A percentile compares a stretch with the other conserved stretches of the same genome.
Evolutionary conservation across 2,113 vertebrate species (phyloP).

Genomic region (Atrichornis clamosus): DNA sequence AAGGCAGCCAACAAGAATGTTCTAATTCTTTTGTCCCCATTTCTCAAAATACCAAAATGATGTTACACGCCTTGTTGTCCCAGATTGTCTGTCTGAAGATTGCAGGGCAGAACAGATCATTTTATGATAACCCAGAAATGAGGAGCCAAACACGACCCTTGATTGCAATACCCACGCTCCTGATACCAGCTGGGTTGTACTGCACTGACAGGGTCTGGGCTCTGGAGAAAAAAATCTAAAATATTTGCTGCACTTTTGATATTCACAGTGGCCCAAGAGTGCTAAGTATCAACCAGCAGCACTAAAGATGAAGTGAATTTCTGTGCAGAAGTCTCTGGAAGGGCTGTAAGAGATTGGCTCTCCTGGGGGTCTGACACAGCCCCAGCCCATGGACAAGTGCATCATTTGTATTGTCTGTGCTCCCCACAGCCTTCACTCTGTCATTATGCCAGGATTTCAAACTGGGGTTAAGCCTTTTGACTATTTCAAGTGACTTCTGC

Average conservation of each 20-base stretch:
- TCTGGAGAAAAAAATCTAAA: background rate
- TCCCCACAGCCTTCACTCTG: background rate
- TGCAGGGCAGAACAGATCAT: background rate
- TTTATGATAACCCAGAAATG: conserved; percentile 36
- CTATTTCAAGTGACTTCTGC: background rate
- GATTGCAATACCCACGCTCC: background rate
- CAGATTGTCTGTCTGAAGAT: conserved; percentile 6
- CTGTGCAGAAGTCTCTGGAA: background rate
- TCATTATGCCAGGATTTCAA: background rate
- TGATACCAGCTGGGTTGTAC: background rate
- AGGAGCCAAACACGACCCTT: background rate
- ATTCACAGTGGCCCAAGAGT: background rate
- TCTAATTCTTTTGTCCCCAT: conserved; percentile 66
- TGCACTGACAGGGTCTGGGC: background rate
- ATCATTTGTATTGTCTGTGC: background rate
- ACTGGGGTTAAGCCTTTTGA: background rate
- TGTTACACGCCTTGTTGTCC: conserved; percentile 1
- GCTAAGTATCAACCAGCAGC: background rate
- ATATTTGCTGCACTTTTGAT: background rate
- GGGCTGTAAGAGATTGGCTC: background rate
- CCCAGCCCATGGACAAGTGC: background rate
- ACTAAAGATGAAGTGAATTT: background rate
- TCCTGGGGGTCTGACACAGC: background rate
- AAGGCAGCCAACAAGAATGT: conserved; percentile 34
- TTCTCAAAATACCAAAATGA: conserved; percentile 70